Evolutionary conservation across 2,888 invertebrate genomes (phyloP).

Genomic region (Nomada hirtipes): DNA sequence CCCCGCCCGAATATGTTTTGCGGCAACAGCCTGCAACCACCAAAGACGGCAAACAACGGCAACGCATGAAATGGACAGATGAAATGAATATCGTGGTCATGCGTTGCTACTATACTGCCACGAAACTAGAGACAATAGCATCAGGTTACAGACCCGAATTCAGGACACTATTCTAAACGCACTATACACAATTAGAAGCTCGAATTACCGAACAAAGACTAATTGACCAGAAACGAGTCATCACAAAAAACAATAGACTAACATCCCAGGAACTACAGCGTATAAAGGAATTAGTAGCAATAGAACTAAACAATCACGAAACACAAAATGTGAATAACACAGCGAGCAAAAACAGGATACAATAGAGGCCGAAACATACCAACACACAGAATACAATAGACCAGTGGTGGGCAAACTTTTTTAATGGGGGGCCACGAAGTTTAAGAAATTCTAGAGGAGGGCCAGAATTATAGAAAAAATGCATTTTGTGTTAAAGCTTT

Average conservation of each 20-base stretch:
- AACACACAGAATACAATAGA: no score
- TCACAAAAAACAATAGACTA: background rate
- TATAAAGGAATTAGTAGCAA: background rate
- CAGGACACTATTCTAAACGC: background rate
- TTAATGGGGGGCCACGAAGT: no score
- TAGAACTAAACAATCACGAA: background rate
- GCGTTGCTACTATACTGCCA: background rate
- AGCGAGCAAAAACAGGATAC: background rate
- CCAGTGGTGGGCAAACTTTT: no score
- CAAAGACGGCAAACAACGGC: background rate
- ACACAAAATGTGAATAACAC: background rate
- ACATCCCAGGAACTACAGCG: background rate
- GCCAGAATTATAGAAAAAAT: no score
- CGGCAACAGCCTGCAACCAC: background rate
- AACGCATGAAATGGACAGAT: background rate
- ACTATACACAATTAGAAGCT: background rate
- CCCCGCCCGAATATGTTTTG: no score
- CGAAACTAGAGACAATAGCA: background rate
- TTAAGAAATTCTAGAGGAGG: no score
- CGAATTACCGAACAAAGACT: background rate
- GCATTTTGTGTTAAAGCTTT: no score
- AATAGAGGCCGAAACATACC: background rate
- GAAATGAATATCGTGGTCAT: background rate
- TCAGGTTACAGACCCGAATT: background rate
- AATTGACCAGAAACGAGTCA: background rate